Base-by-base conservation (phyloP, 2,888 invertebrate species). In the Ectemnius continuus region DNA sequence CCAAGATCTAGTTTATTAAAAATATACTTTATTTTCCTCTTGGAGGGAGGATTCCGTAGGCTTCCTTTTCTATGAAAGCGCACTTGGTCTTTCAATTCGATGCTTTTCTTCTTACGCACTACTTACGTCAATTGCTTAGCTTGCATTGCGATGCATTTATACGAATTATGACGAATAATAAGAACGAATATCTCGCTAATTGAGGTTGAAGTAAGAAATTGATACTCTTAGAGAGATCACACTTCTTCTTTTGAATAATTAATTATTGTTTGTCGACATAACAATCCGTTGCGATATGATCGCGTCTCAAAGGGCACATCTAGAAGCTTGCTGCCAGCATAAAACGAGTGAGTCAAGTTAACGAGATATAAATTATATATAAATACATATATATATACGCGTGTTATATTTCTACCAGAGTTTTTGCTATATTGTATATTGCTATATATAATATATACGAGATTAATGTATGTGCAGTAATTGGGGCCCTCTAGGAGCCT, bases 401-500 rank as follows among this genome's bases (percentile, higher is more conserved):
- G 60, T 66, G 76, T 86, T 86, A 86, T 76, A 86, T 87, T 88
- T 88, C 66, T 88, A 87, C 80, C 71, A 78, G 56, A 81, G 67
- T 81, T 86, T 60, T 86, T 86, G 85, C 84, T 87, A 87, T 78
- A 78, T 79, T 83, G 70, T 81, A 83, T 84, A 78, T 74, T 64
- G 67, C 66, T 72, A 73, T 67, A 68, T 64, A 65, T 36, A 8
- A 36, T 8, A 76, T 67, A 70, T 67, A 70, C 48, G 52, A 64
- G 48, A 61, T 45, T 63, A 64, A 67, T 48, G 46, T 78, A 67
- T 75, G 52, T 60, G 65, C 61, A 28, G 23, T 23, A 67, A 70
- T 67, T 81, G 75, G 69, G 58, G 16, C 45, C 48, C n/a, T 23
- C 66, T 70, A 36, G 26, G n/a, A 20, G 52, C 52, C 61, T 70